Percentiles rank a stretch among this genome's conserved stretches.
Evolutionary conservation across 1,140 invertebrate genomes (phyloP).

Genomic region (Proales similis): DNA sequence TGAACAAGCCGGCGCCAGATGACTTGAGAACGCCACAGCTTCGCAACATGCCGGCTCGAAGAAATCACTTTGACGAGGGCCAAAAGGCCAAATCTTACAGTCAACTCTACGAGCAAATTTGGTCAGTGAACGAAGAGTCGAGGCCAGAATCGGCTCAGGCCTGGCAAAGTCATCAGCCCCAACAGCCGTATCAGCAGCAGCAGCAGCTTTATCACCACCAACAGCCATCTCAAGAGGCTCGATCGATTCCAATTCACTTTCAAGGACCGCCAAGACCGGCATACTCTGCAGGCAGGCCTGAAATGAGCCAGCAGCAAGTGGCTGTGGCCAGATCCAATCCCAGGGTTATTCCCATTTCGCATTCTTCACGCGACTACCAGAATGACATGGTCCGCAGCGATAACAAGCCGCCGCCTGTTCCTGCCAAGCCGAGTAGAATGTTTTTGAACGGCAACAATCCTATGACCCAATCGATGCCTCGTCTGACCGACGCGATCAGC

Average conservation of each 20-base stretch:
- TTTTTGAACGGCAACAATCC: conserved; percentile 25
- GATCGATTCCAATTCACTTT: too few species aligned
- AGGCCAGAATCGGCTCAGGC: too few species aligned
- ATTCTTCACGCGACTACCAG: too few species aligned
- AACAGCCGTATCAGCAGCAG: not conserved
- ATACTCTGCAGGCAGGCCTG: too few species aligned
- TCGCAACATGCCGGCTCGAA: not conserved
- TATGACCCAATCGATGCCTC: not conserved
- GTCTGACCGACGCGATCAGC: too few species aligned
- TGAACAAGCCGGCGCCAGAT: not conserved
- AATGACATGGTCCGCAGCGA: too few species aligned
- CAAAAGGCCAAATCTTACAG: conserved; percentile 15
- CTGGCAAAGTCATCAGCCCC: not conserved
- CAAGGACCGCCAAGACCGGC: too few species aligned
- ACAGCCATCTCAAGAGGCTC: too few species aligned
- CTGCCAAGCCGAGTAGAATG: not conserved
- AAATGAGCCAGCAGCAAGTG: too few species aligned
- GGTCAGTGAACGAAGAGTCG: conserved; percentile 30
- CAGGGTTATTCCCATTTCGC: too few species aligned
- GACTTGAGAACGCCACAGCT: not conserved
- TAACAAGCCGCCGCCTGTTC: too few species aligned
- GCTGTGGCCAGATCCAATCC: too few species aligned
- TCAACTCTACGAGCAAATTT: conserved; percentile 30
- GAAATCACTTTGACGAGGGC: not conserved
- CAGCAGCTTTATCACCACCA: conserved; percentile 3